Evolutionary conservation across 2,113 vertebrate genomes (phyloP).

Genomic region (Phoxinus phoxinus): DNA sequence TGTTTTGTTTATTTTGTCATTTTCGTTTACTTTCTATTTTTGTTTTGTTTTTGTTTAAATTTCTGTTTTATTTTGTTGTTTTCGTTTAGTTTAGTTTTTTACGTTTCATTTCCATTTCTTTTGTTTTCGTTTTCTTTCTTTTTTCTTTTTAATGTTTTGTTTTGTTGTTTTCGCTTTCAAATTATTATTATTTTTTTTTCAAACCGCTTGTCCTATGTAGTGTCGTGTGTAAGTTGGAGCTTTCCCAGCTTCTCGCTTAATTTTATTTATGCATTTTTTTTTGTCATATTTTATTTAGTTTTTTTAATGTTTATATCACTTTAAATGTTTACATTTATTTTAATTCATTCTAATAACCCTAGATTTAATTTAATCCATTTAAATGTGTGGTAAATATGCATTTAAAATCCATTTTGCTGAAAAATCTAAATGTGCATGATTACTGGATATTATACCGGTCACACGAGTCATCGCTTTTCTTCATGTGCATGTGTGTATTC

Average conservation of each 20-base stretch:
- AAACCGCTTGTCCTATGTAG: neutral
- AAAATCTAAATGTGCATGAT: neutral
- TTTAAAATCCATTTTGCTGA: neutral
- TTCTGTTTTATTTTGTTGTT: neutral
- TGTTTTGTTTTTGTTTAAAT: neutral
- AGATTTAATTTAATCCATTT: neutral
- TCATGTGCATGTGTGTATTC: conserved; percentile 29
- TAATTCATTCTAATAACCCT: neutral
- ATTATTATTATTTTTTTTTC: neutral
- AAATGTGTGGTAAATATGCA: neutral
- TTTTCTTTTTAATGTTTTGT: too few species aligned
- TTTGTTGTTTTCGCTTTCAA: too few species aligned
- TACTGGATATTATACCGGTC: neutral
- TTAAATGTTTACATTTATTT: neutral
- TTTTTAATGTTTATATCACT: neutral
- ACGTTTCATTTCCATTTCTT: too few species aligned
- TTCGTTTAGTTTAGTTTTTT: too few species aligned
- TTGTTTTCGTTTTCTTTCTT: neutral
- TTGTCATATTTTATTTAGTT: neutral
- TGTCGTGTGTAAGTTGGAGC: neutral
- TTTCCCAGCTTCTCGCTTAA: neutral
- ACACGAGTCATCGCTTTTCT: neutral
- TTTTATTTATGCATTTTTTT: neutral
- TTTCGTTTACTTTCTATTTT: neutral
- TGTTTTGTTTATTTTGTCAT: neutral